Evolutionary conservation across 2,113 vertebrate genomes (phyloP).

Genomic region (Bothrops jararaca): DNA sequence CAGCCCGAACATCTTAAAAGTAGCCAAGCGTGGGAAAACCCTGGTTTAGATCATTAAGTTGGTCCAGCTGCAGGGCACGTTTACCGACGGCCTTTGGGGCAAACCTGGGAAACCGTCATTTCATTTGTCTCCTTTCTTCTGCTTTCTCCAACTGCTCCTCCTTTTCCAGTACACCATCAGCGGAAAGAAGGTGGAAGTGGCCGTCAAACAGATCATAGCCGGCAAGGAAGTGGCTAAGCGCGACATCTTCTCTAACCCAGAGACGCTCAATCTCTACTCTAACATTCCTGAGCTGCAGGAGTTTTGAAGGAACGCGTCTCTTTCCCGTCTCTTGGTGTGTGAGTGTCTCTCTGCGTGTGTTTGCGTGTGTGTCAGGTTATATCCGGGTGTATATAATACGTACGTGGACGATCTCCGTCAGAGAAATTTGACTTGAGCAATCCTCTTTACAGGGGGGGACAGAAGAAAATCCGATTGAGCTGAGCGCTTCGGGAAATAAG

Average conservation of each 20-base stretch:
- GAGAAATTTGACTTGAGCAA: constrained; percentile 50
- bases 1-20: neutral
- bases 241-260: constrained; percentile 91
- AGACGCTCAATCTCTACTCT: constrained; percentile 87
- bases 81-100: constrained; percentile 52
- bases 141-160: neutral
- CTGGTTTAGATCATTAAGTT: constrained; percentile 45
- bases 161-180: constrained; percentile 86
- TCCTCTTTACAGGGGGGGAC: constrained; percentile 25
- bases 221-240: constrained; percentile 84
- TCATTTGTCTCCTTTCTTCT: neutral
- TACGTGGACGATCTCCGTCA: constrained; percentile 36
- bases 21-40: constrained; percentile 10
- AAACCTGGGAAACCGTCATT: neutral
- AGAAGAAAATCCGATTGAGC: constrained; percentile 27
- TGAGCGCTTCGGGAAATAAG: constrained; percentile 38
- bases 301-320: constrained; percentile 72
- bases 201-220: constrained; percentile 90
- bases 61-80: constrained; percentile 23
- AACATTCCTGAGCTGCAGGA: constrained; percentile 90
- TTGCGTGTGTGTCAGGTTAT: constrained; percentile 9
- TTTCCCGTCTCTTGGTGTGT: constrained; percentile 19
- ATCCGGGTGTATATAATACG: constrained; percentile 43
- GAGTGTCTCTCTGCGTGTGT: neutral
- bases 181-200: constrained; percentile 97